Base-by-base conservation (phyloP, 2,797 vertebrate species). In the Chelidonichthys spinosus region DNA sequence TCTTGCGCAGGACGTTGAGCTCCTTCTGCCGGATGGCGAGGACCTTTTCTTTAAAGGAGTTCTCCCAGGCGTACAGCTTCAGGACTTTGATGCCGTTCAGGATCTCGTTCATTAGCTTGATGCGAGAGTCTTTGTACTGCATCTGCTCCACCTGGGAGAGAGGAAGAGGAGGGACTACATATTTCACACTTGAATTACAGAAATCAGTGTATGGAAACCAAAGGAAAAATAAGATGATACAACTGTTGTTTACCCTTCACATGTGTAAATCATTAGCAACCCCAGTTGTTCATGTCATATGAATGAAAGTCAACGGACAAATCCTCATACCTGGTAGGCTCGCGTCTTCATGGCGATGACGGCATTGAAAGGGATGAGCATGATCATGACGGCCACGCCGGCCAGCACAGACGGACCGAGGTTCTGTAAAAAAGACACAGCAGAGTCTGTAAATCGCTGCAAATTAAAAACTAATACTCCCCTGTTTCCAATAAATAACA, bases 21-120 rank as follows among this genome's bases (percentile, higher is more conserved):
- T 99, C 98, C 0, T 95, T 93, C 88, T 95, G 92, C 0, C 98
- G 90, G 50, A 99, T 97, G 47, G 94, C 93, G 59, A 96, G 76
- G 4, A 99, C 93, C 85, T 97, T 97, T 7, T 96, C 90, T 58
- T 91, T 89, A 82, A 99, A 99, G 0, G 96, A 98, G 11, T 89
- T 93, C 13, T 99, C 98, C 98, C 98, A 99, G 17, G 98, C 97
- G 0, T 99, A 99, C 33, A 99, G 94, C 92, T 99, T 99, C 60
- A 99, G 91, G 49, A 99, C 97, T 81, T 98, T 99, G 47, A 99
- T 99, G 81, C 98, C 98, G 0, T 95, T 94, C 86, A 99, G 90
- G 70, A 99, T 97, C 94, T 99, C 98, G 0, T 94, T 99, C 97
- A 99, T 99, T 54, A 99, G 88, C 79, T 97, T 99, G 82, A 98